Base-by-base conservation (phyloP, 1,140 invertebrate genomes). In the Brachionus calyciflorus region DNA sequence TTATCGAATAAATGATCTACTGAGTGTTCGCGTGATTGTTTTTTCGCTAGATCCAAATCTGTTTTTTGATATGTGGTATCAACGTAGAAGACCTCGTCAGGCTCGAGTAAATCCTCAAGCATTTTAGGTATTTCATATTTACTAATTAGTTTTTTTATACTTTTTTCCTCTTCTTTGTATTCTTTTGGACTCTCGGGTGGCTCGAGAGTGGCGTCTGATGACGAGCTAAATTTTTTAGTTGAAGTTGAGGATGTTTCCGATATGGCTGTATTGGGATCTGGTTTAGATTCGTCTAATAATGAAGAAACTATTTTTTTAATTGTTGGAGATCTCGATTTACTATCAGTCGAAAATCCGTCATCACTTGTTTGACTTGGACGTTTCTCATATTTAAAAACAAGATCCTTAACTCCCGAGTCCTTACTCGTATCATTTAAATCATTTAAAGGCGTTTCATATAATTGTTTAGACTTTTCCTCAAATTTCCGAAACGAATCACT, bases 61-160 rank as follows among this genome's bases (percentile, higher is more conserved):
- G 37, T 33, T 28, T 60, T 60, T 21, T 60, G 55, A 1, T n/a
- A 60, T 33, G 30, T 33, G 3, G 30, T 33, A 41, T 60, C 30
- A 9, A 37, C 55, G 9, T 28, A 60, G 37, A 19, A 60, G 0
- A 19, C 10, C 37, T 60, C 55, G 37, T 40, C 37, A 6, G 55
- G 55, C 19, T 70, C 65, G 24, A 46, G 7, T 33, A 70, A 51
- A 70, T 70, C 33, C 12, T 70, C 65, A 26, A 44, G 24, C 33
- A 65, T 65, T 21, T 65, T 65, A 10, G 37, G 60, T 24, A 65
- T 65, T 65, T 65, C 60, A n/a, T 65, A 65, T 65, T 65, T 65
- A 24, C 40, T 65, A 2, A 65, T 65, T 24, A 65, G 14, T 41
- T 65, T 65, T 65, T 65, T 65, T 19, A 65, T 65, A 28, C 44